Conservation (phyloP, 2,888 invertebrate species). For the Melanostoma mellinum region DNA sequence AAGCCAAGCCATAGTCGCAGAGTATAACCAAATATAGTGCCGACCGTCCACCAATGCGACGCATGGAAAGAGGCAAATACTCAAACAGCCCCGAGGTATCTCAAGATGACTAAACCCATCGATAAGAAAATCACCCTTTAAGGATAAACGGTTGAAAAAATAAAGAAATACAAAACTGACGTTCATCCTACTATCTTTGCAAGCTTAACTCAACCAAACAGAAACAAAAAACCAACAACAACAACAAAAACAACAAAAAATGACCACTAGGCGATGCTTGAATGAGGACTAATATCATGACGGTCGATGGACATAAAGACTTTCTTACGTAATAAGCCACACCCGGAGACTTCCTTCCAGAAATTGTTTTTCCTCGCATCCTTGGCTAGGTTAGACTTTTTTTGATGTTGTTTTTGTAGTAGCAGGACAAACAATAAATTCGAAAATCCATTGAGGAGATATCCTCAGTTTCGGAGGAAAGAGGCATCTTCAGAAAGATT, state of each 20-base stretch:
- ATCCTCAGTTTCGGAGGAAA: conserved; percentile 18
- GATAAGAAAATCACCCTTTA: conserved; percentile 69
- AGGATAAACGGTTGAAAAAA: conserved; percentile 46
- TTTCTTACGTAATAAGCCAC: conserved; percentile 68
- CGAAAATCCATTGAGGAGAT: conserved; percentile 60
- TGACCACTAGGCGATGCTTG: conserved; percentile 67
- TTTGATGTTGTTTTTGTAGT: conserved; percentile 15
- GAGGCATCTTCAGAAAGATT: conserved; percentile 38
- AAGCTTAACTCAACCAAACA: conserved; percentile 23
- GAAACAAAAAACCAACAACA: conserved; percentile 22
- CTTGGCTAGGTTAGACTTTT: conserved; percentile 36
- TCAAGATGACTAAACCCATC: conserved; percentile 56
- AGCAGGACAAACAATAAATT: conserved; percentile 61
- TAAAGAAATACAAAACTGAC: conserved; percentile 9
- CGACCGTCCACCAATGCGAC: too few species aligned
- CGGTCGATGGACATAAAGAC: conserved; percentile 54
- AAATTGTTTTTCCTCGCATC: conserved; percentile 43
- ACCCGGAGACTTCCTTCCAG: conserved; percentile 48
- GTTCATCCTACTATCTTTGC: conserved; percentile 45
- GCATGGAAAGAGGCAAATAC: not conserved
- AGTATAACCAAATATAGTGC: not conserved
- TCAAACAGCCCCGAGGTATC: conserved; percentile 45
- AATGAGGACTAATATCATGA: conserved; percentile 66
- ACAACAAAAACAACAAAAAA: conserved; percentile 26
- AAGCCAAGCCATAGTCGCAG: conserved; percentile 27